Conservation (phyloP, 2,797 vertebrate species). For the Coregonus sp. region DNA sequence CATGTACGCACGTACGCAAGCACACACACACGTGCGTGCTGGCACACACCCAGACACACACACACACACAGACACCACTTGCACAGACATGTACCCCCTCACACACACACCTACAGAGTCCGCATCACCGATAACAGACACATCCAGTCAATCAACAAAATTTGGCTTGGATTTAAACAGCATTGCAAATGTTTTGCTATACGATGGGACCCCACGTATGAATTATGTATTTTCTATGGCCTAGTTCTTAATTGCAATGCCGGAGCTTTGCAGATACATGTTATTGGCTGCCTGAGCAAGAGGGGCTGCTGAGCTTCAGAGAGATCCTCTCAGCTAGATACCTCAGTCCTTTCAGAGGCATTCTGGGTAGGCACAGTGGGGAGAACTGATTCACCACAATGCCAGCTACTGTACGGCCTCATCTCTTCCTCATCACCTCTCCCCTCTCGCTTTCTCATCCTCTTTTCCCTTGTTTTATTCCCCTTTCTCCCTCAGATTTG, state of each 20-base stretch:
- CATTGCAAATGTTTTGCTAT: constrained; percentile 12
- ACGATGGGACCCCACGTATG: constrained; percentile 26
- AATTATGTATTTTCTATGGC: constrained; percentile 55
- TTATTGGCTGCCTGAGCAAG: constrained; percentile 35
- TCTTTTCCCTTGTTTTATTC: constrained; percentile 1
- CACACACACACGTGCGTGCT: background rate
- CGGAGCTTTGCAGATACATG: background rate
- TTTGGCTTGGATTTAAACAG: constrained; percentile 19
- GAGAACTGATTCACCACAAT: constrained; percentile 22
- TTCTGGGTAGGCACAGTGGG: constrained; percentile 25
- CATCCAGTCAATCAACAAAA: constrained; percentile 14
- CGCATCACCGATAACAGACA: constrained; percentile 7
- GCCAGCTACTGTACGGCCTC: constrained; percentile 12
- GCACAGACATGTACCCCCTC: background rate
- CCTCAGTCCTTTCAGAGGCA: constrained; percentile 38
- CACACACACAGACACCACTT: background rate
- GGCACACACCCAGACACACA: background rate
- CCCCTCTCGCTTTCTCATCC: constrained; percentile 9
- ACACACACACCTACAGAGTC: background rate
- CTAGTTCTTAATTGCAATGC: constrained; percentile 39
- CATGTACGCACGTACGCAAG: background rate
- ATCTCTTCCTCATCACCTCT: constrained; percentile 4
- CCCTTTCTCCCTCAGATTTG: constrained; percentile 7
- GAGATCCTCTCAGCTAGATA: constrained; percentile 42
- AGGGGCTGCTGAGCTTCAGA: constrained; percentile 48